Evolutionary conservation across 2,113 vertebrate genomes (phyloP), one percentile per base, ranked within the genome.

Genomic region (Aix galericulata): DNA sequence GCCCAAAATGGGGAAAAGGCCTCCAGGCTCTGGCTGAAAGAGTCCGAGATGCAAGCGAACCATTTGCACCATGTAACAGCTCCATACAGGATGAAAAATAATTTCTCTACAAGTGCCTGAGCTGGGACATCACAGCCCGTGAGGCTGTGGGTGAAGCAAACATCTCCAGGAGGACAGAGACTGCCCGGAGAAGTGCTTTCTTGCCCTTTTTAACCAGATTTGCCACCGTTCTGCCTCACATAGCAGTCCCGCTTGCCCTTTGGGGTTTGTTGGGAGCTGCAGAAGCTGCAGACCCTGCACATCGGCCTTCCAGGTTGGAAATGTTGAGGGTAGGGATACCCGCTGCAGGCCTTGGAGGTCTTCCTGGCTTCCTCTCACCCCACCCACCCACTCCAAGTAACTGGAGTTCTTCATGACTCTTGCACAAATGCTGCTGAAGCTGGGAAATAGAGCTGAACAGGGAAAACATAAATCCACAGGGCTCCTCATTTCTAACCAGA

Each of bases 121-220:
- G 46, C 36, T 67, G 40, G 13, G 17, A 63, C 46, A 62, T 66
- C 31, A 27, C n/a, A 79, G 36, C 13, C 60, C 59, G 21, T 52
- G 72, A 66, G 3, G 46, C 46, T 48, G 20, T 21, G 20, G 18
- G 46, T 48, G 46, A 48, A 22, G 71, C 82, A 93, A 93, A 91
- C 50, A 64, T 90, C 79, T 94, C 76, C 67, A 76, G 83, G 74
- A 67, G 56, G 64, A 81, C 48, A 87, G 64, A 91, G 62, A 87
- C 76, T 5, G 11, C 53, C 66, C 69, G 58, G 58, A 46, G 38
- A 56, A 94, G 88, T 0, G 7, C 77, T 50, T 50, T 7, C 48
- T 23, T 48, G 46, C 46, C 20, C 46, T 48, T 48, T 48, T 48
- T 5, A 21, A 48, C 46, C 46, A 48, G 20, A 48, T 48, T 48